Percentiles rank a stretch among this genome's conserved stretches.
These are phyloP conservation scores for Halcyon malimbica DNA, from an alignment of 2,113 vertebrate genomes.

Conservation along the genomic window DNA sequence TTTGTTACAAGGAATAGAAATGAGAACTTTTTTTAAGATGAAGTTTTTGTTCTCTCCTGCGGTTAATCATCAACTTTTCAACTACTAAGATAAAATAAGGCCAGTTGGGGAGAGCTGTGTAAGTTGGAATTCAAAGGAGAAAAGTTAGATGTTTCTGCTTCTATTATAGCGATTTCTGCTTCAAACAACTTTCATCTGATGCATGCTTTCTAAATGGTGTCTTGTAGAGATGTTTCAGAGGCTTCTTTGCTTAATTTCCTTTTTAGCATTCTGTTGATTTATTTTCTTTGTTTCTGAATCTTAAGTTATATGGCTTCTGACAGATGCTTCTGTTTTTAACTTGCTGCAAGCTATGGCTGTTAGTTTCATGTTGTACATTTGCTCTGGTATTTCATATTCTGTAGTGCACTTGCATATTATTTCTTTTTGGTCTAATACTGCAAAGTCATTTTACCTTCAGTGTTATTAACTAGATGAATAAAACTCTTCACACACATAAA, in stretches of 20 bases:
- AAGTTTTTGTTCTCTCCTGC: background rate
- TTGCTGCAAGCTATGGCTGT: background rate
- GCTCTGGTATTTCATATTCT: background rate
- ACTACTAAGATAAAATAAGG: background rate
- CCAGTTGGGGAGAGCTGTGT: background rate
- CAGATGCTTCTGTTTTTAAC: constrained; percentile 14
- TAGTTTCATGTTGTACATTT: background rate
- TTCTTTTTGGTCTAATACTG: constrained; percentile 1
- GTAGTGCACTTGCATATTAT: background rate
- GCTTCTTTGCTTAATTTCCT: constrained; percentile 21
- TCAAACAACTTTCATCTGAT: background rate
- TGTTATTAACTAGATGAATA: background rate
- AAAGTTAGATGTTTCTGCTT: background rate
- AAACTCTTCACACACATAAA: background rate
- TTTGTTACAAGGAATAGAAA: background rate
- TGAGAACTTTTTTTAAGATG: background rate
- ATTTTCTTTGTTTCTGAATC: constrained; percentile 8
- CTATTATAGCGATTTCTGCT: background rate
- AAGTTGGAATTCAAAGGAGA: background rate
- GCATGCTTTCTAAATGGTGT: background rate
- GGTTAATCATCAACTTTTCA: background rate
- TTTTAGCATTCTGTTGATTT: constrained; percentile 37
- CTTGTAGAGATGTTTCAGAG: background rate
- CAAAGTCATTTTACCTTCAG: background rate
- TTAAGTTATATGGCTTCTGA: background rate